Evolutionary conservation across 2,888 invertebrate species (phyloP), one percentile per base, ranked within the genome.

Genomic region (Melikaiella ostensackeni): DNA sequence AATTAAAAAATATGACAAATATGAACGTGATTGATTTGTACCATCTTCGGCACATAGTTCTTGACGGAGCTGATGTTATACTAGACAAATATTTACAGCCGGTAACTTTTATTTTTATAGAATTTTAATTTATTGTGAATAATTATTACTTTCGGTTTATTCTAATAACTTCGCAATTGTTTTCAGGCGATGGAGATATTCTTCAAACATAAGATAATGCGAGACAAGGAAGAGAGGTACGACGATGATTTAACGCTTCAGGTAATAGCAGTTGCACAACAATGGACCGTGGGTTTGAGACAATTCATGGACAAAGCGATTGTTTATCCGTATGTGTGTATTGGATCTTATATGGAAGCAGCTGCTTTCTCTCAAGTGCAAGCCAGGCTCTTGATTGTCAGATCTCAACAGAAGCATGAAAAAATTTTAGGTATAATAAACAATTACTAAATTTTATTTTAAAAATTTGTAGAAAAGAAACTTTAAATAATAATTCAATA

Each of bases 331-430:
- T 92, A 95, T 1, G 91, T 96, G 6, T 94, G 95, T 77, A 95
- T 97, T 76, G 94, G 95, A 0, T 95, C 96, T 30, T 94, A 94
- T 83, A 93, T 96, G 83, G 97, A 97, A 91, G 96, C 96, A 66
- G 94, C 96, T 0, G 91, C 96, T 19, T 97, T 95, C 90, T 95
- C 94, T n/a, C 83, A 93, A 88, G 91, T 93, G 82, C 79, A 92
- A 86, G 91, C 94, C 64, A 90, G 91, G 19, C 86, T 94, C 35
- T 91, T 92, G 78, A 88, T 93, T 77, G 77, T 91, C 2, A 88
- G 89, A 35, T 90, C 92, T 11, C 88, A 91, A 2, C 89, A 91
- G 4, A 95, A 94, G 89, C 77, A 91, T 1, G 83, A 90, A 2
- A 87, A 88, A 38, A 87, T 94, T 57, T 82, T 92, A 82, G 89